Percentiles rank a stretch among this genome's conserved stretches.
phyloP scores from a whole-genome alignment of 1,140 invertebrate species.

The Lucilia cuprina region DNA sequence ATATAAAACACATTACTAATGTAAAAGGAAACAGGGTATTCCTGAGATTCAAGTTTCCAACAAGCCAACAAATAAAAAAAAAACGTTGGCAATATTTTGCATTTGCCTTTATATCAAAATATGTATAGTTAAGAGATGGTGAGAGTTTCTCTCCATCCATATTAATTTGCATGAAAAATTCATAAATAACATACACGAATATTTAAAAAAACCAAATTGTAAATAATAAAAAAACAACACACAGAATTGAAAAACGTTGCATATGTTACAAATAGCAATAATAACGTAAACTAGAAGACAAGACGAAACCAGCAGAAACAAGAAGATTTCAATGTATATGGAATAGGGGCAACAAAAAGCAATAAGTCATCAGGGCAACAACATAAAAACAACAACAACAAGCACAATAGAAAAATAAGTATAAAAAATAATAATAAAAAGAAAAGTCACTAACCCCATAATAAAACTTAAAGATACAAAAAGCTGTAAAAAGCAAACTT shows the following conservation, averaged over 20 bases:
- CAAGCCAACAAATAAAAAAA: background rate
- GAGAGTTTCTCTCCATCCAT: no score
- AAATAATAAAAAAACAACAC: background rate
- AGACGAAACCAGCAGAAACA: background rate
- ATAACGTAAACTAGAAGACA: background rate
- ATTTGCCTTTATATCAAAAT: background rate
- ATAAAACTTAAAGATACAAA: background rate
- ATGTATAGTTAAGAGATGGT: background rate
- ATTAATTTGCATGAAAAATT: conserved; percentile 33
- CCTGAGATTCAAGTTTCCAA: background rate
- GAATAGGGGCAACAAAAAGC: conserved; percentile 21
- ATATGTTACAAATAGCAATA: conserved; percentile 22
- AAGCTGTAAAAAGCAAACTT: background rate
- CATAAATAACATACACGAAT: conserved; percentile 29
- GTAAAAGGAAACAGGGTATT: background rate
- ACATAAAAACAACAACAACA: background rate
- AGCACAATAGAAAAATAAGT: background rate
- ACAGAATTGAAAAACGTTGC: background rate
- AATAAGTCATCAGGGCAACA: conserved; percentile 28
- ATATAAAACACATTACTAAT: background rate
- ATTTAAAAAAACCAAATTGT: conserved; percentile 6
- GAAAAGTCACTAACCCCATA: conserved; percentile 12
- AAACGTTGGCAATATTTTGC: background rate
- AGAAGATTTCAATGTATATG: background rate
- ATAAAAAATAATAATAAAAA: background rate